Base-by-base conservation (phyloP, 2,113 vertebrate genomes). In the Lepus timidus region DNA sequence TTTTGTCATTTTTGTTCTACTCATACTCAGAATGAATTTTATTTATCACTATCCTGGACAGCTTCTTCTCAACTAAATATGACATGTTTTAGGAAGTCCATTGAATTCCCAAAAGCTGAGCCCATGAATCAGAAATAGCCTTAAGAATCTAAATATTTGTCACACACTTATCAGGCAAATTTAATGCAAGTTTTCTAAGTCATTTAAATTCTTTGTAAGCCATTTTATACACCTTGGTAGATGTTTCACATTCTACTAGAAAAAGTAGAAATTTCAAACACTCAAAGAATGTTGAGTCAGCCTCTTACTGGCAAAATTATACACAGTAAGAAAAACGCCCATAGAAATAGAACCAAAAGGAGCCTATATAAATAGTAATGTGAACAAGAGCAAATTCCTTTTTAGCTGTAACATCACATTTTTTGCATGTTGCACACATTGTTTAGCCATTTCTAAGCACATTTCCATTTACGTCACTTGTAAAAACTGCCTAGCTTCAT, bases 381-480 rank as follows among this genome's bases (percentile, higher is more conserved):
- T 71, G 86, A 94, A 93, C 95, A 97, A 90, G 92, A 94, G 82
- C 70, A 55, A 93, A 97, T 96, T 97, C 97, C 95, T 97, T 96
- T 94, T 94, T 85, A 96, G 78, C 95, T 96, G 95, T 95, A 97
- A 96, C 96, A 97, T 94, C 25, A 17, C 95, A 97, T 97, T 97
- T 97, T 96, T 96, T 96, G 81, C 93, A 64, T 91, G 94, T 96
- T 95, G 97, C 78, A 94, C 97, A 95, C 94, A 97, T 97, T 96
- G 92, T 93, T 97, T 86, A 96, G 92, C 93, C 44, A 33, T 97
- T 96, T 97, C 93, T 97, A 93, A 97, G 96, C 96, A 94, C 96
- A 95, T 96, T 97, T 96, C 96, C 95, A 95, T 90, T 97, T 83
- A 97, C 95, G 93, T 97, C 96, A 97, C 92, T 97, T 96, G 96